phyloP scores from a whole-genome alignment of 2,113 vertebrate species.

The Podocnemis expansa region DNA sequence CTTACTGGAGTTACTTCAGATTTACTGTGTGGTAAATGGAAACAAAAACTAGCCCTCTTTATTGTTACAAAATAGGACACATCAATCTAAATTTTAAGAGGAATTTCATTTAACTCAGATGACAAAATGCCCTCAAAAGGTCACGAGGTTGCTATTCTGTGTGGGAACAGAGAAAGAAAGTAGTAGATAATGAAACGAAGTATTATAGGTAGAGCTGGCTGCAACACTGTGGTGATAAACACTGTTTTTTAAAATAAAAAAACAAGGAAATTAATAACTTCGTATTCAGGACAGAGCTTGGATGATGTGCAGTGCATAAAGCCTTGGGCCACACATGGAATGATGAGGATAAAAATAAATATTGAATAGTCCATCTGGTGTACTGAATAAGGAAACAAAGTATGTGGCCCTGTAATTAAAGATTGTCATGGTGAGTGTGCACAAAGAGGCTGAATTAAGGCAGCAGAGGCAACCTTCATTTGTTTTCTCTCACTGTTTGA shows the following conservation, averaged over 20 bases:
- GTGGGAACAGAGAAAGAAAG: background rate
- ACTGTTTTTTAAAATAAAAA: background rate
- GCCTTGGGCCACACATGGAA: background rate
- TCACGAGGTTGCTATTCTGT: background rate
- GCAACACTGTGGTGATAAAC: background rate
- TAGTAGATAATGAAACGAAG: background rate
- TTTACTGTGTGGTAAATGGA: background rate
- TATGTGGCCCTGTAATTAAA: background rate
- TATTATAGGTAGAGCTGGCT: background rate
- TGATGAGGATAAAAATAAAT: background rate
- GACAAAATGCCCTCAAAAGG: background rate
- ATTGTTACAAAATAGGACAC: slow-evolving; percentile 1
- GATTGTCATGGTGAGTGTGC: background rate
- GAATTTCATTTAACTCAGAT: slow-evolving; percentile 14
- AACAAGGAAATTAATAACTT: background rate
- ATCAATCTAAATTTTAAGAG: slow-evolving; percentile 9
- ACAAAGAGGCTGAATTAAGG: slow-evolving; percentile 5
- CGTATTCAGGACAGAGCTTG: background rate
- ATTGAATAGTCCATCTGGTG: background rate
- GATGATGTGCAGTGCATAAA: background rate
- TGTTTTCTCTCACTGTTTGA: background rate
- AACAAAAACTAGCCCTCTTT: background rate
- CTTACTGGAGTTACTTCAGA: background rate
- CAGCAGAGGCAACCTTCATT: background rate
- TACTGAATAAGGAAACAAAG: slow-evolving; percentile 9